These are phyloP conservation scores for Hypothenemus hampei DNA, from an alignment of 1,140 invertebrate species.

Conservation along the genomic window DNA sequence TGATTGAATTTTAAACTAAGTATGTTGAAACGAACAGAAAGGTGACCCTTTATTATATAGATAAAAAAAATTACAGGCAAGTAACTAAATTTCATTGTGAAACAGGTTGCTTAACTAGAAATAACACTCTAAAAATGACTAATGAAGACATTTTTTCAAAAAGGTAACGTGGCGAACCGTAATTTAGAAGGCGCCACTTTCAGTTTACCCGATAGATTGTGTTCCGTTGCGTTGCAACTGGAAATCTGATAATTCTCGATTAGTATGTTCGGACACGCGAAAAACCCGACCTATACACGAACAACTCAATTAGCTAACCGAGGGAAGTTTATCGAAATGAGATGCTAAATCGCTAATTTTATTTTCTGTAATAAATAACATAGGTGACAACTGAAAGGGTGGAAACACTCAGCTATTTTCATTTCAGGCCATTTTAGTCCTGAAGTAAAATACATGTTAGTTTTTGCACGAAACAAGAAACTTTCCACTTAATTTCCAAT, in stretches of 20 bases:
- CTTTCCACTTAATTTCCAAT: too few relatives aligned
- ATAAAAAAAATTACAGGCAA: too few relatives aligned
- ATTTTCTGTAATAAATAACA: constrained; percentile 16
- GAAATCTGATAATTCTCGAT: constrained; percentile 32
- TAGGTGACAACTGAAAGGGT: background rate
- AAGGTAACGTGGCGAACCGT: constrained; percentile 28
- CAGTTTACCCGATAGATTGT: constrained; percentile 31
- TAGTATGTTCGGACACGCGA: constrained; percentile 28
- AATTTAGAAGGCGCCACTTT: constrained; percentile 33
- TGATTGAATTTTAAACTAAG: too few relatives aligned
- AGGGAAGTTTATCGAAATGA: constrained; percentile 19
- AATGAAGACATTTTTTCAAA: too few relatives aligned
- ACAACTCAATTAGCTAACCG: constrained; percentile 23
- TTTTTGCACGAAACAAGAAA: too few relatives aligned
- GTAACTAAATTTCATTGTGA: too few relatives aligned
- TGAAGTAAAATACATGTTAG: too few relatives aligned
- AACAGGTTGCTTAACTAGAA: too few relatives aligned
- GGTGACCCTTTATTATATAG: too few relatives aligned
- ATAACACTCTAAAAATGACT: too few relatives aligned
- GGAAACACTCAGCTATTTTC: background rate
- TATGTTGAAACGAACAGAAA: too few relatives aligned
- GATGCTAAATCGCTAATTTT: constrained; percentile 24
- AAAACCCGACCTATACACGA: constrained; percentile 16
- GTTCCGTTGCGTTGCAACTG: constrained; percentile 31
- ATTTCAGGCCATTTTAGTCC: too few relatives aligned